Evolutionary conservation across 2,113 vertebrate species (phyloP).

Genomic region (Hymenochirus boettgeri): DNA sequence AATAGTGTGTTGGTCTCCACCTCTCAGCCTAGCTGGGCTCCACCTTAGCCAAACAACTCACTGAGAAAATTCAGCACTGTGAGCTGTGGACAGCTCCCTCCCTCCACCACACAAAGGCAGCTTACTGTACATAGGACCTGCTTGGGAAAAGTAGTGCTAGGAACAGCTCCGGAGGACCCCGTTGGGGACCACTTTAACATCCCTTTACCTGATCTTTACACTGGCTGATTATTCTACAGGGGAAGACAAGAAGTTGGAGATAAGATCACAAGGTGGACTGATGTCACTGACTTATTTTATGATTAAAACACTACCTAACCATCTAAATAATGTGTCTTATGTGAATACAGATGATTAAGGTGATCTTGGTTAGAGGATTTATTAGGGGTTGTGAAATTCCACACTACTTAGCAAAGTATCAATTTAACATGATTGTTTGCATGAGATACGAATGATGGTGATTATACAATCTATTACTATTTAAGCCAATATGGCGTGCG

Average conservation of each 20-base stretch:
- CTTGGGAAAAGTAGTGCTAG: neutral
- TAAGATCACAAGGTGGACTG: too few species aligned
- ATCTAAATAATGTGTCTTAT: too few species aligned
- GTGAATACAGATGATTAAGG: too few species aligned
- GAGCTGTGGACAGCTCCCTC: conserved; percentile 31
- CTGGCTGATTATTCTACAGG: neutral
- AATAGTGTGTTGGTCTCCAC: conserved; percentile 37
- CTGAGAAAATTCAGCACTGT: conserved; percentile 22
- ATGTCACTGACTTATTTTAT: too few species aligned
- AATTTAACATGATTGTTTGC: neutral
- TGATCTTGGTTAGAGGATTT: too few species aligned
- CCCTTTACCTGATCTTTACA: neutral
- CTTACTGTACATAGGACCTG: neutral
- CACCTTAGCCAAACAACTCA: conserved; percentile 39
- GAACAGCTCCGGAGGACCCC: neutral
- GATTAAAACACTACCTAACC: too few species aligned
- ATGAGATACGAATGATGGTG: neutral
- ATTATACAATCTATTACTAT: neutral
- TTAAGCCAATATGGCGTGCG: conserved; percentile 12
- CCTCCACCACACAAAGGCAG: conserved; percentile 9
- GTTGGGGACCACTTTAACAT: neutral
- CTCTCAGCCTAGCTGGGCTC: conserved; percentile 31
- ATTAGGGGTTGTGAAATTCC: too few species aligned
- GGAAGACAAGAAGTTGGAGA: too few species aligned
- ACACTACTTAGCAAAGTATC: too few species aligned